A percentile compares a stretch with the other conserved stretches of the same genome.
These are phyloP conservation scores for Lycocorax pyrrhopterus DNA, from an alignment of 2,113 vertebrate genomes.

Conservation along the genomic window DNA sequence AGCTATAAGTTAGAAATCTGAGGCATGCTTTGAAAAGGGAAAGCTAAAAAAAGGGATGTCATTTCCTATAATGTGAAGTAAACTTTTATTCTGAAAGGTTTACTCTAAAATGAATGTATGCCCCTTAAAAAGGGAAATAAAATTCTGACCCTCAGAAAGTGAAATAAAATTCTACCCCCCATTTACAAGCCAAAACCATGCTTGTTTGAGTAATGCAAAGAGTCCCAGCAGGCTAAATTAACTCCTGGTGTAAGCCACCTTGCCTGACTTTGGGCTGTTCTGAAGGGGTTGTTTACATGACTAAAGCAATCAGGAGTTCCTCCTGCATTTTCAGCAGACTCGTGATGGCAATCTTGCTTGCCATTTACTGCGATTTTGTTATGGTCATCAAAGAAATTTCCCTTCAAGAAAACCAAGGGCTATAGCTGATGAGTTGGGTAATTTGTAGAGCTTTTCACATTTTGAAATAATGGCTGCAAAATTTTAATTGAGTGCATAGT, in stretches of 20 bases:
- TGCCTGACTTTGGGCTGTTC: background rate
- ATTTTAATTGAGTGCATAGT: slow-evolving; percentile 26
- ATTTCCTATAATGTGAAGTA: slow-evolving; percentile 64
- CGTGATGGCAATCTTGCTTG: slow-evolving; percentile 7
- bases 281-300: slow-evolving; percentile 11
- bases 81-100: slow-evolving; percentile 63
- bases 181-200: slow-evolving; percentile 38
- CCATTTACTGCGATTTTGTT: slow-evolving; percentile 36
- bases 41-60: slow-evolving; percentile 69
- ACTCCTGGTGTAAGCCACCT: slow-evolving; percentile 36
- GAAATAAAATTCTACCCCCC: slow-evolving; percentile 55
- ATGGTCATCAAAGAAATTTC: slow-evolving; percentile 43
- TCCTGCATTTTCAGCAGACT: slow-evolving; percentile 40
- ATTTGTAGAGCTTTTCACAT: background rate
- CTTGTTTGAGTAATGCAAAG: slow-evolving; percentile 14
- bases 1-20: slow-evolving; percentile 72
- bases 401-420: slow-evolving; percentile 32
- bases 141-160: slow-evolving; percentile 57
- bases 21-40: slow-evolving; percentile 72
- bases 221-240: slow-evolving; percentile 39
- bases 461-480: slow-evolving; percentile 23
- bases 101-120: slow-evolving; percentile 49
- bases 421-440: slow-evolving; percentile 5
- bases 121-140: slow-evolving; percentile 54
- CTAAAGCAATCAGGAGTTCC: slow-evolving; percentile 31